Evolutionary conservation across 2,113 vertebrate species (phyloP).

Genomic region (Euleptes europaea): DNA sequence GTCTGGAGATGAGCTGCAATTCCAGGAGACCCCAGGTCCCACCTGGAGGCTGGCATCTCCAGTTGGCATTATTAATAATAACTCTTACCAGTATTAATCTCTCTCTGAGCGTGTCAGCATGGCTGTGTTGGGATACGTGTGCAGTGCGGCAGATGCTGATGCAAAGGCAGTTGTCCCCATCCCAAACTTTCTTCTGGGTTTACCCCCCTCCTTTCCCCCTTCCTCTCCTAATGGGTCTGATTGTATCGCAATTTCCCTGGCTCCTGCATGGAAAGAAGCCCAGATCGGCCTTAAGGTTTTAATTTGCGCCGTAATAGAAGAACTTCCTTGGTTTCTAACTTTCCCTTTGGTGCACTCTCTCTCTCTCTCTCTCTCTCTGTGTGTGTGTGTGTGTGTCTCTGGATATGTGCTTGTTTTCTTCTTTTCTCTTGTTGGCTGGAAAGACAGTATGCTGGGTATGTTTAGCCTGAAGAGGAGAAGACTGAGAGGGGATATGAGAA

Average conservation of each 20-base stretch:
- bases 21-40: too few relatives aligned
- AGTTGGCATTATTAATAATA: too few relatives aligned
- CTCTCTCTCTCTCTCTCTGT: not conserved
- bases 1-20: too few relatives aligned
- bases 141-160: not conserved
- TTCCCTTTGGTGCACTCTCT: not conserved
- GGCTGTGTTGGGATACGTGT: not conserved
- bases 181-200: not conserved
- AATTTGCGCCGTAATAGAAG: not conserved
- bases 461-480: too few relatives aligned
- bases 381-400: not conserved
- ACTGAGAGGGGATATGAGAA: too few relatives aligned
- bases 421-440: not conserved
- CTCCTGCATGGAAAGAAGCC: not conserved
- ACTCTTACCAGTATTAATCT: too few relatives aligned
- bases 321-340: constrained; percentile 1
- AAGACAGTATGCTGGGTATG: too few relatives aligned
- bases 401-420: too few relatives aligned
- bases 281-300: not conserved
- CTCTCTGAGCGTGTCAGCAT: too few relatives aligned
- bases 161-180: not conserved
- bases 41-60: too few relatives aligned
- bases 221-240: not conserved
- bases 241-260: too few relatives aligned
- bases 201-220: not conserved